Evolutionary conservation across 2,113 vertebrate species (phyloP).

Genomic region (Myotis brandtii): DNA sequence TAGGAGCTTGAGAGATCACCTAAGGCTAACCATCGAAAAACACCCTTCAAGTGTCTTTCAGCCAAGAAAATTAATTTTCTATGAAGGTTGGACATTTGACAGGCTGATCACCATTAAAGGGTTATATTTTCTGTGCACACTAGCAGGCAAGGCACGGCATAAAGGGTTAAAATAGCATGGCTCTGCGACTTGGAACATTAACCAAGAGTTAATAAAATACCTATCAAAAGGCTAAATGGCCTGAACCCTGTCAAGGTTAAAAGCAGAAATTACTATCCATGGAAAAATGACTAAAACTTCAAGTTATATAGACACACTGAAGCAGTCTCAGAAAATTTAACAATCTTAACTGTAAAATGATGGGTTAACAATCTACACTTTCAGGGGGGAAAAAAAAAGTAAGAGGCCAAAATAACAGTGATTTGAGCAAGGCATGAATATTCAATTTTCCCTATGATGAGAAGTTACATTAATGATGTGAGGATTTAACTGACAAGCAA

Average conservation of each 20-base stretch:
- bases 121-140: background rate
- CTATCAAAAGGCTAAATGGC: background rate
- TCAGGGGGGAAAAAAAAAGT: slow-evolving; percentile 76
- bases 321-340: slow-evolving; percentile 73
- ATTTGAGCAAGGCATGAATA: slow-evolving; percentile 76
- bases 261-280: slow-evolving; percentile 43
- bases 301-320: slow-evolving; percentile 21
- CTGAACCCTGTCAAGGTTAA: background rate
- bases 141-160: background rate
- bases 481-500: slow-evolving; percentile 74
- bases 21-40: background rate
- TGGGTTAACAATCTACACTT: slow-evolving; percentile 85
- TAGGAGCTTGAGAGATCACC: background rate
- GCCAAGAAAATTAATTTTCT: background rate
- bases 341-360: slow-evolving; percentile 78
- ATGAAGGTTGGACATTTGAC: background rate
- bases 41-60: background rate
- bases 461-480: slow-evolving; percentile 73
- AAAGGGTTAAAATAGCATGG: background rate
- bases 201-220: slow-evolving; percentile 30
- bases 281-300: slow-evolving; percentile 58
- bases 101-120: background rate
- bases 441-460: slow-evolving; percentile 76
- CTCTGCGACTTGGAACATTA: background rate
- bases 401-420: slow-evolving; percentile 75